A percentile compares a stretch with the other conserved stretches of the same genome.
These are phyloP conservation scores for Drosophila ficusphila DNA, from an alignment of 1,140 invertebrate species.

Conservation along the genomic window DNA sequence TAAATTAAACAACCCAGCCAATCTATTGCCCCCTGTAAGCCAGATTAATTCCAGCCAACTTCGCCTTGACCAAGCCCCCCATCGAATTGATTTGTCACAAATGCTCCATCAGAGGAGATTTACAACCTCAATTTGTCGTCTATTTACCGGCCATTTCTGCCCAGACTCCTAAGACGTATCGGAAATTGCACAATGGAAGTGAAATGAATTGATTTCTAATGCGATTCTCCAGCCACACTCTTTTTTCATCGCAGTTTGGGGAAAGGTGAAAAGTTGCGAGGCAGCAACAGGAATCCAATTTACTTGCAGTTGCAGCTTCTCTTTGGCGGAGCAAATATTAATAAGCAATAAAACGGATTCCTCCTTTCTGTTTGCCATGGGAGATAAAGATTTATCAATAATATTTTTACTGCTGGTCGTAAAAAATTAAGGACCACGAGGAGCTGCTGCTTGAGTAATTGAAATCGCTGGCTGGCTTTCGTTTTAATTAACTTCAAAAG, in stretches of 20 bases:
- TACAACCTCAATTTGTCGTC: conserved; percentile 70
- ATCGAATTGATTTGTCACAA: conserved; percentile 57
- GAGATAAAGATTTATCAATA: conserved; percentile 47
- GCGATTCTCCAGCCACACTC: conserved; percentile 28
- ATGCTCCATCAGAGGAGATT: conserved; percentile 53
- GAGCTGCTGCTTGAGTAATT: conserved; percentile 56
- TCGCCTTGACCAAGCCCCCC: conserved; percentile 26
- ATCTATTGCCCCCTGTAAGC: conserved; percentile 3
- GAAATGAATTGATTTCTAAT: conserved; percentile 81
- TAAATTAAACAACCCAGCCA: conserved; percentile 13
- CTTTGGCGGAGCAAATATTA: conserved; percentile 40
- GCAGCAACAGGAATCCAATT: conserved; percentile 57
- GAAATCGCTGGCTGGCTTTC: conserved; percentile 38
- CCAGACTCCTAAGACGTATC: conserved; percentile 30
- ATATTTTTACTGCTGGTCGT: conserved; percentile 60
- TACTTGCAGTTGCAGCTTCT: conserved; percentile 40
- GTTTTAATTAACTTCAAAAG: conserved; percentile 79
- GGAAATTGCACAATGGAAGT: conserved; percentile 77
- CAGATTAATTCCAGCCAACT: conserved; percentile 34
- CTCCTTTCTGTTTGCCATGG: not conserved
- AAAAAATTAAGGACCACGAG: conserved; percentile 14
- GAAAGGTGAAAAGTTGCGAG: conserved; percentile 16
- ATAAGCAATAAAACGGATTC: conserved; percentile 55
- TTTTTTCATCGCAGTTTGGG: not conserved
- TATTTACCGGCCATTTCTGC: conserved; percentile 43